Evolutionary conservation across 2,113 vertebrate species (phyloP).

Genomic region (Hippocampus comes): DNA sequence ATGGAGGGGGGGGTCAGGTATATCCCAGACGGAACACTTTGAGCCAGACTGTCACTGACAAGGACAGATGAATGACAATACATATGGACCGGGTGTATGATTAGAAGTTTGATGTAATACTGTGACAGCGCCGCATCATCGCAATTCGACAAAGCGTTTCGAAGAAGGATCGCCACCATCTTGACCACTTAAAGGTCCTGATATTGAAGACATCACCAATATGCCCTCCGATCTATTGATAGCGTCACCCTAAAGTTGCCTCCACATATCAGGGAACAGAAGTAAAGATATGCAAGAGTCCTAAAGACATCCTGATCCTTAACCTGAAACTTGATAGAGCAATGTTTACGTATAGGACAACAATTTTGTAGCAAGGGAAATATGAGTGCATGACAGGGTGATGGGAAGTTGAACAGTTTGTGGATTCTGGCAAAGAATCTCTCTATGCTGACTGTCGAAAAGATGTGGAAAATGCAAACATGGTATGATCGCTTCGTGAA

Average conservation of each 20-base stretch:
- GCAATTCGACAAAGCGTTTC: not conserved
- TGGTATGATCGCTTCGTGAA: not conserved
- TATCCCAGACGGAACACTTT: constrained; percentile 6
- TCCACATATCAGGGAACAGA: constrained; percentile 11
- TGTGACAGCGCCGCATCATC: not conserved
- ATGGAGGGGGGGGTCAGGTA: constrained; percentile 26
- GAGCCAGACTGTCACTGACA: constrained; percentile 11
- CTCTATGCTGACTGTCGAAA: not conserved
- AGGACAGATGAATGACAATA: constrained; percentile 1
- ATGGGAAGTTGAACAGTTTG: not conserved
- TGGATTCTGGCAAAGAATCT: not conserved
- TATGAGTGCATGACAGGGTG: not conserved
- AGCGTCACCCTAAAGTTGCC: not conserved
- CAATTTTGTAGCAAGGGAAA: not conserved
- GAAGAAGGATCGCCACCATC: not conserved
- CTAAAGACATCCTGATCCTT: constrained; percentile 13
- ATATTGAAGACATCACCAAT: not conserved
- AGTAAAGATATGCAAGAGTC: constrained; percentile 18
- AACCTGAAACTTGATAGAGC: constrained; percentile 1
- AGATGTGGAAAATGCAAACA: not conserved
- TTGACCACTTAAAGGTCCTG: constrained; percentile 7
- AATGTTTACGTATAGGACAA: not conserved
- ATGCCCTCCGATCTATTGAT: not conserved
- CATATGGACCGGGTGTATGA: constrained; percentile 2
- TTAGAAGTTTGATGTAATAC: not conserved